Percentiles rank a stretch among this genome's conserved stretches.
phyloP scores from a whole-genome alignment of 2,797 vertebrate genomes.

The Cynodonichthys magdalenae region DNA sequence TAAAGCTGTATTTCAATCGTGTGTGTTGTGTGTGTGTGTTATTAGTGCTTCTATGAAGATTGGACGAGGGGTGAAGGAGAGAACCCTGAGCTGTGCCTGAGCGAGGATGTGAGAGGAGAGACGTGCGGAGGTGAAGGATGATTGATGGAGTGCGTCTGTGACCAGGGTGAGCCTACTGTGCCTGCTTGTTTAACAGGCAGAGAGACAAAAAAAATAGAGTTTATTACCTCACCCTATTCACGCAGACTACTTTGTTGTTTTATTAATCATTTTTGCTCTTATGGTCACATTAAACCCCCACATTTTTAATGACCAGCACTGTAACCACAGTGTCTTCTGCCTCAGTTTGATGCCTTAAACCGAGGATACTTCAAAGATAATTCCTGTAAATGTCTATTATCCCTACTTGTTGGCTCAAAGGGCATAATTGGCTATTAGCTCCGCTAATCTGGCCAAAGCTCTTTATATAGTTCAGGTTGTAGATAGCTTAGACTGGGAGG shows the following conservation, averaged over 20 bases:
- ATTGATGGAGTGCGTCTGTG: slow-evolving; percentile 34
- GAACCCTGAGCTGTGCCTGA: slow-evolving; percentile 15
- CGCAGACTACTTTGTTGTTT: neutral
- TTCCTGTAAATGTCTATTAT: neutral
- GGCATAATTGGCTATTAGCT: neutral
- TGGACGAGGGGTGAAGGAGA: slow-evolving; percentile 21
- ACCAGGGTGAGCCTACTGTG: slow-evolving; percentile 7
- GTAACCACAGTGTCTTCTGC: neutral
- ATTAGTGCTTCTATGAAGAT: slow-evolving; percentile 29
- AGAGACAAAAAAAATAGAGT: slow-evolving; percentile 26
- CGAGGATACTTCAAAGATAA: neutral
- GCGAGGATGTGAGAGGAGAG: slow-evolving; percentile 20
- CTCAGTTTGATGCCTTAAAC: neutral
- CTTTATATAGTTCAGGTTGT: neutral
- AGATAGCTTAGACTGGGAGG: neutral
- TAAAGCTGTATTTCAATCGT: slow-evolving; percentile 29
- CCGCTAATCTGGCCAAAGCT: neutral
- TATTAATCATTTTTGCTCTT: neutral
- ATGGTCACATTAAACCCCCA: neutral
- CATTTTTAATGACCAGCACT: neutral
- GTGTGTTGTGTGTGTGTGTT: slow-evolving; percentile 3
- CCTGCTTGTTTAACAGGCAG: slow-evolving; percentile 18
- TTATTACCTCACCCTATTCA: slow-evolving; percentile 34
- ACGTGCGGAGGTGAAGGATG: slow-evolving; percentile 34
- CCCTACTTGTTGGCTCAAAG: neutral